These are phyloP conservation scores for Plutella xylostella DNA, from an alignment of 2,888 invertebrate genomes.

Conservation along the genomic window DNA sequence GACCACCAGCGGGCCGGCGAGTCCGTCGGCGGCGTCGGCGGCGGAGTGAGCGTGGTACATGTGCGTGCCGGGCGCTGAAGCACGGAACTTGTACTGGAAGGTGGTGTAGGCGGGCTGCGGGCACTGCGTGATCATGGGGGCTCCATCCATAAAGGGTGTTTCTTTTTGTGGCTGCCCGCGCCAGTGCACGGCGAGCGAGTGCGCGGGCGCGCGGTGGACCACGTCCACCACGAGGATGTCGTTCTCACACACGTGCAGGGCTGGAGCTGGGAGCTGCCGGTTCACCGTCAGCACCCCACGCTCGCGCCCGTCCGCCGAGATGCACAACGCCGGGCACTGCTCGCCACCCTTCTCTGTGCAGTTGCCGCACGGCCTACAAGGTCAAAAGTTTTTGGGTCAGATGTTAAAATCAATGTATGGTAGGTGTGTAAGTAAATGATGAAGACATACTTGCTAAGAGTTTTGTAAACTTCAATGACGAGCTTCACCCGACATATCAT, in stretches of 20 bases:
- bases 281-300: conserved; percentile 76
- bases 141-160: conserved; percentile 83
- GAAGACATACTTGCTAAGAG: conserved; percentile 77
- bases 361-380: conserved; percentile 72
- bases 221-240: conserved; percentile 83
- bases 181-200: conserved; percentile 82
- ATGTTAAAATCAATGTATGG: background rate
- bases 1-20: conserved; percentile 79
- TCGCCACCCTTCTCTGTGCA: conserved; percentile 71
- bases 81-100: conserved; percentile 83
- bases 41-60: conserved; percentile 81
- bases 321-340: conserved; percentile 74
- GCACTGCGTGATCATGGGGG: conserved; percentile 82
- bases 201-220: conserved; percentile 77
- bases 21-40: conserved; percentile 75
- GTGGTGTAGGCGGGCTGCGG: conserved; percentile 79
- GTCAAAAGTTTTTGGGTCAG: background rate
- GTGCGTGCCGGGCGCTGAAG: conserved; percentile 77
- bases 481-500: conserved; percentile 84
- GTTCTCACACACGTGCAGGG: conserved; percentile 77
- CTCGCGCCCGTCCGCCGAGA: conserved; percentile 73
- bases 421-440: background rate
- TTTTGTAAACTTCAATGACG: conserved; percentile 78
- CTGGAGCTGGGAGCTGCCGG: conserved; percentile 72
- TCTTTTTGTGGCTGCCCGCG: conserved; percentile 78